A percentile compares a stretch with the other conserved stretches of the same genome.
Conservation (phyloP, 1,140 invertebrate species). For the Tetramorium simillimum region DNA sequence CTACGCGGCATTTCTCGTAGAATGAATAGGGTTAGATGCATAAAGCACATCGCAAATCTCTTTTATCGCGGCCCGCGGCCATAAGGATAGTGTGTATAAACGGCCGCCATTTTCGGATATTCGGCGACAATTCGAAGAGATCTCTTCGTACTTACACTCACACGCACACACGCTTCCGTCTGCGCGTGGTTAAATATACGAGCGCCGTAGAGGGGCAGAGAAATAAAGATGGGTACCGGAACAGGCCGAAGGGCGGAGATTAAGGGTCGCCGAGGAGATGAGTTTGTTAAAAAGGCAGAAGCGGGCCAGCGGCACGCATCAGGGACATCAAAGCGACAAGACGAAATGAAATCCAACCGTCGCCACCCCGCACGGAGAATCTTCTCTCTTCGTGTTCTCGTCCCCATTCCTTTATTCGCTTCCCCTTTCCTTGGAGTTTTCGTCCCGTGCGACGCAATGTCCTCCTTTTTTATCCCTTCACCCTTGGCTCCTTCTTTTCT, state of each 20-base stretch:
- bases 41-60: slow-evolving; percentile 40
- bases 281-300: slow-evolving; percentile 86
- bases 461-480: slow-evolving; percentile 69
- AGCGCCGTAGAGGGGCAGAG: slow-evolving; percentile 57
- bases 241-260: slow-evolving; percentile 83
- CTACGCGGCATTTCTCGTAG: slow-evolving; percentile 1
- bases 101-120: slow-evolving; percentile 62
- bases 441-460: slow-evolving; percentile 51
- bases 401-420: slow-evolving; percentile 64
- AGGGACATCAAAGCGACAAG: slow-evolving; percentile 85
- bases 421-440: slow-evolving; percentile 49
- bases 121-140: slow-evolving; percentile 56
- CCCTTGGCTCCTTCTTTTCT: slow-evolving; percentile 67
- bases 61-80: slow-evolving; percentile 44
- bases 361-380: slow-evolving; percentile 69
- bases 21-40: slow-evolving; percentile 14
- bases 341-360: slow-evolving; percentile 85
- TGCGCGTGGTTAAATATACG: slow-evolving; percentile 52
- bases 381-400: slow-evolving; percentile 61
- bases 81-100: slow-evolving; percentile 56
- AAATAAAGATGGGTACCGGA: slow-evolving; percentile 72
- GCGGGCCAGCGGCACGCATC: slow-evolving; percentile 84
- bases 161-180: slow-evolving; percentile 2
- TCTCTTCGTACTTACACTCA: background rate
- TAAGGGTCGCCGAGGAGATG: slow-evolving; percentile 84